A percentile compares a stretch with the other conserved stretches of the same genome.
phyloP scores from a whole-genome alignment of 2,888 invertebrate genomes.

The Magallana nippona region DNA sequence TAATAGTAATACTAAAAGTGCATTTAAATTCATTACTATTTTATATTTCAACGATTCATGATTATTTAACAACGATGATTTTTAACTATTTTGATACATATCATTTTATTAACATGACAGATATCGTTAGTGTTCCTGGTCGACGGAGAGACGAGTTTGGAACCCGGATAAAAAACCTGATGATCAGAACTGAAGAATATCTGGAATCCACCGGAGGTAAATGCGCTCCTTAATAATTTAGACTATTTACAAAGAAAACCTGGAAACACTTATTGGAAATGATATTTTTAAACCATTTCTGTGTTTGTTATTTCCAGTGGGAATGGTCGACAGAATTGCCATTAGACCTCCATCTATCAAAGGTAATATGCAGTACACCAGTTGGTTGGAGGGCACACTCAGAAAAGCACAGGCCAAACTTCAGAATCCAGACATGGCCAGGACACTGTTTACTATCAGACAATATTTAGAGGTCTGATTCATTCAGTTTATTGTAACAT shows the following conservation, averaged over 20 bases:
- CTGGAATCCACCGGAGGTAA: background rate
- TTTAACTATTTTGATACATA: background rate
- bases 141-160: background rate
- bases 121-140: background rate
- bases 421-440: background rate
- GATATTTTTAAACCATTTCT: too few relatives aligned
- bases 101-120: background rate
- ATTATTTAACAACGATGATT: too few relatives aligned
- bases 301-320: too few relatives aligned
- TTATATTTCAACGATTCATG: too few relatives aligned
- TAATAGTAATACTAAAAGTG: too few relatives aligned
- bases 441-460: background rate
- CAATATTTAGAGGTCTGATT: background rate
- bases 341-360: background rate
- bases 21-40: too few relatives aligned
- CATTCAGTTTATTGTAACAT: background rate
- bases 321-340: too few relatives aligned
- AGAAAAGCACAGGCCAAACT: background rate
- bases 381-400: background rate
- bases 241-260: too few relatives aligned
- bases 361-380: background rate
- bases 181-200: constrained; percentile 5
- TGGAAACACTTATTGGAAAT: too few relatives aligned
- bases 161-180: background rate
- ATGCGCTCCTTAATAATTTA: background rate